Evolutionary conservation across 2,113 vertebrate species (phyloP), one percentile per base, ranked within the genome.

Genomic region (Coptodon bakossiorum): DNA sequence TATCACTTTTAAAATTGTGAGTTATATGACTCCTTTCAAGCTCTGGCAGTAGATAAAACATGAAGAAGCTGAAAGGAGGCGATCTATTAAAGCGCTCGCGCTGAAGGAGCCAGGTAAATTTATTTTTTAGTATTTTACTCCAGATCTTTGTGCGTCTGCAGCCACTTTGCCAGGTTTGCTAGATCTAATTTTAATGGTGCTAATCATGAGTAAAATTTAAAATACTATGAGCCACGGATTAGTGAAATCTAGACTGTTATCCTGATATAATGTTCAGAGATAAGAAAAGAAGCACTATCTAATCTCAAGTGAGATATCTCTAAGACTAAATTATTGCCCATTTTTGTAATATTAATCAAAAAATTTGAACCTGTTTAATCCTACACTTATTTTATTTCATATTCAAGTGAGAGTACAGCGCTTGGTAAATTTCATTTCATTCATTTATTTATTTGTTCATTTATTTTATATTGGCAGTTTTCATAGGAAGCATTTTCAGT

Each of bases 91-190:
- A 52, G 73, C 5, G 4, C 4, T 19, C 16, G 2, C 1, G 7
- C 29, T 34, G 45, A 78, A 71, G 4, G 2, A 34, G 5, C 7
- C 24, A 43, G 1, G 36, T 7, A 2, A 5, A 14, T 53, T 73
- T 6, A 38, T 11, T 79, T 71, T 43, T 53, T 29, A 59, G 6
- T 40, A 14, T 9, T 4, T 52, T 31, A 43, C 2, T 0, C 45
- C 13, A 29, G 3, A 5, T 38, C 27, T 48, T 29, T 6, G 2
- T 9, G 2, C 3, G 0, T 27, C 27, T 27, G 7, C 29, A 7
- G 79, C 5, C 3, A 34, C 73, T 52, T 9, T 34, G 27, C 6
- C 45, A 78, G 31, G 27, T 31, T 52, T 63, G 14, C 61, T 66
- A 16, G 17, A 19, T 73, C 8, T 31, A 13, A 80, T 53, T 71